phyloP scores from a whole-genome alignment of 2,888 invertebrate genomes.

The Yponomeuta malinellus region DNA sequence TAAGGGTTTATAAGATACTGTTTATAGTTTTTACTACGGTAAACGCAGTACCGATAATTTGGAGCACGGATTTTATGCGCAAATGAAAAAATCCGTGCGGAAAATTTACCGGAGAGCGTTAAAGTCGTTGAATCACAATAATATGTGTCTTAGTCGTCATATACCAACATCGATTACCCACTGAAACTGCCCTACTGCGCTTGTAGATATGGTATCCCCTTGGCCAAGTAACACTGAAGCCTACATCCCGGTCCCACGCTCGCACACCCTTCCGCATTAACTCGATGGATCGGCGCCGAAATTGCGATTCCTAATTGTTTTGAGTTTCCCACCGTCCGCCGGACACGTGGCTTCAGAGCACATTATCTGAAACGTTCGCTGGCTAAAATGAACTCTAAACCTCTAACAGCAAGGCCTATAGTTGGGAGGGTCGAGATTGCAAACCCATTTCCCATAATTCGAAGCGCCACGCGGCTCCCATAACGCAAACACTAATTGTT shows the following conservation, averaged over 20 bases:
- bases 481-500: constrained; percentile 8
- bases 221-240: constrained; percentile 5
- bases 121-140: too few relatives aligned
- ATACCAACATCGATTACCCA: too few relatives aligned
- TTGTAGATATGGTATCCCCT: neutral
- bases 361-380: neutral
- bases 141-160: too few relatives aligned
- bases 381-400: neutral
- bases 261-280: constrained; percentile 28
- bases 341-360: constrained; percentile 59
- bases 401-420: neutral
- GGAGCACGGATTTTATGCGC: too few relatives aligned
- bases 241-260: constrained; percentile 27
- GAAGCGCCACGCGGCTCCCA: constrained; percentile 15
- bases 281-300: constrained; percentile 36
- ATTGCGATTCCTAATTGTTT: constrained; percentile 69
- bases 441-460: constrained; percentile 3
- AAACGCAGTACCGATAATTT: too few relatives aligned
- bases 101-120: too few relatives aligned
- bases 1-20: too few relatives aligned
- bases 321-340: constrained; percentile 58
- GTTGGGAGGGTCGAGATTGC: neutral
- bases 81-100: too few relatives aligned
- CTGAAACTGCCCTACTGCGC: too few relatives aligned
- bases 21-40: too few relatives aligned